phyloP scores from a whole-genome alignment of 2,797 vertebrate genomes.

The Iguana delicatissima region DNA sequence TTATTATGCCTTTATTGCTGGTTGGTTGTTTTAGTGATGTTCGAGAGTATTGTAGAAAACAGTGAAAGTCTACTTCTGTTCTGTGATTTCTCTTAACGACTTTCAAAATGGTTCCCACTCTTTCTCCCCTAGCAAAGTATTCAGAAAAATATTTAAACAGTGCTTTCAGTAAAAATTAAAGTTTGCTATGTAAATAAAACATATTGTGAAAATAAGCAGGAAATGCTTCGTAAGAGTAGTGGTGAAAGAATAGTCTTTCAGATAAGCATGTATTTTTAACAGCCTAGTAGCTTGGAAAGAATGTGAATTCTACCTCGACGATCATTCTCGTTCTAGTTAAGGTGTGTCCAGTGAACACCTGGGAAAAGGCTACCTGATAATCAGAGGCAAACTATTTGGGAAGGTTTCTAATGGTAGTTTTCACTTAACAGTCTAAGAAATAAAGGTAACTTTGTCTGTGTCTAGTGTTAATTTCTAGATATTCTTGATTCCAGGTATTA shows the following conservation, averaged over 20 bases:
- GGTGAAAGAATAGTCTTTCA: constrained; percentile 68
- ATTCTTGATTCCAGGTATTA: constrained; percentile 29
- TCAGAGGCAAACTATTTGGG: constrained; percentile 38
- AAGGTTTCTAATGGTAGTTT: constrained; percentile 55
- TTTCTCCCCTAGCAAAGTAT: constrained; percentile 64
- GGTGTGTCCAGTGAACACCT: constrained; percentile 60
- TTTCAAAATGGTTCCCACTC: constrained; percentile 53
- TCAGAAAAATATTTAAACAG: constrained; percentile 69
- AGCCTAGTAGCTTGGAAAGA: constrained; percentile 25
- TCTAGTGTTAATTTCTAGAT: constrained; percentile 55
- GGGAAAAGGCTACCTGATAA: constrained; percentile 32
- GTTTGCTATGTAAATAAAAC: constrained; percentile 63
- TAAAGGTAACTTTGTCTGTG: constrained; percentile 64
- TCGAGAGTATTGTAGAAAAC: not conserved
- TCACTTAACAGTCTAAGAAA: constrained; percentile 53
- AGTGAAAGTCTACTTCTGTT: constrained; percentile 22
- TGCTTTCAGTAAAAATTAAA: constrained; percentile 66
- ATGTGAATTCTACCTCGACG: not conserved
- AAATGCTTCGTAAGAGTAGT: constrained; percentile 75
- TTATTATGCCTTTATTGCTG: not conserved
- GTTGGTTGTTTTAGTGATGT: constrained; percentile 7
- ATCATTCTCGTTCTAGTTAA: constrained; percentile 55
- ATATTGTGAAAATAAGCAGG: constrained; percentile 64
- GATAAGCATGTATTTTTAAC: constrained; percentile 68
- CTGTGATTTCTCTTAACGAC: constrained; percentile 28